Evolutionary conservation across 2,888 invertebrate genomes (phyloP).

Genomic region (Leptothorax acervorum): DNA sequence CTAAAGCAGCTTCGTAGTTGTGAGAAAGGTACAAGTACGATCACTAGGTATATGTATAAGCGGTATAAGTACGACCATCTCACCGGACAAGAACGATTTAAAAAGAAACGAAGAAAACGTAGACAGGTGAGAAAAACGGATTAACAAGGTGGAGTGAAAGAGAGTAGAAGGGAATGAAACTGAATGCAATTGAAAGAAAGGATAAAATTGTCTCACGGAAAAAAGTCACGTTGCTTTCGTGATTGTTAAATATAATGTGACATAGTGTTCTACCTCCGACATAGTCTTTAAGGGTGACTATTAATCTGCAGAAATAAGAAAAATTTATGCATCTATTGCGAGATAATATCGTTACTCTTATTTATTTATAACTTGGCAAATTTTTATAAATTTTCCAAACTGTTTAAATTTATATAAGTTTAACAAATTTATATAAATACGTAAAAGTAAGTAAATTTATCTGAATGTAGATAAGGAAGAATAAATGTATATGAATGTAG

Average conservation of each 20-base stretch:
- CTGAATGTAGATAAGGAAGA: not conserved
- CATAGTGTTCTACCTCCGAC: not conserved
- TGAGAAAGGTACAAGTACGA: conserved; percentile 77
- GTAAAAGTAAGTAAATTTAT: not conserved
- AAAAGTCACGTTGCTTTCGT: conserved; percentile 46
- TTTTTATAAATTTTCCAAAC: not conserved
- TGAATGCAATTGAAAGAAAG: conserved; percentile 55
- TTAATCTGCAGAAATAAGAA: not conserved
- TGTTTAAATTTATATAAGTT: not conserved
- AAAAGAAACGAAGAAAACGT: conserved; percentile 40
- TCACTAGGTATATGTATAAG: conserved; percentile 24
- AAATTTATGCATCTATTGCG: not conserved
- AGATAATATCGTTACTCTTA: not conserved
- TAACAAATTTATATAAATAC: not conserved
- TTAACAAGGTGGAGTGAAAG: conserved; percentile 28
- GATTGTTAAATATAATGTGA: conserved; percentile 44
- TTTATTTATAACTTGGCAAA: not conserved
- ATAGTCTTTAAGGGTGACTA: not conserved
- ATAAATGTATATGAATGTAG: not conserved
- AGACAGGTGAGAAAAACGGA: conserved; percentile 16
- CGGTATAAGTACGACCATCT: conserved; percentile 36
- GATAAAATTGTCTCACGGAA: conserved; percentile 62
- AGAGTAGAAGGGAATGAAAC: conserved; percentile 45
- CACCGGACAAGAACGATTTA: conserved; percentile 57
- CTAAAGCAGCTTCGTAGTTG: conserved; percentile 65